phyloP scores from a whole-genome alignment of 2,113 vertebrate genomes.

The Noturus placidus region DNA sequence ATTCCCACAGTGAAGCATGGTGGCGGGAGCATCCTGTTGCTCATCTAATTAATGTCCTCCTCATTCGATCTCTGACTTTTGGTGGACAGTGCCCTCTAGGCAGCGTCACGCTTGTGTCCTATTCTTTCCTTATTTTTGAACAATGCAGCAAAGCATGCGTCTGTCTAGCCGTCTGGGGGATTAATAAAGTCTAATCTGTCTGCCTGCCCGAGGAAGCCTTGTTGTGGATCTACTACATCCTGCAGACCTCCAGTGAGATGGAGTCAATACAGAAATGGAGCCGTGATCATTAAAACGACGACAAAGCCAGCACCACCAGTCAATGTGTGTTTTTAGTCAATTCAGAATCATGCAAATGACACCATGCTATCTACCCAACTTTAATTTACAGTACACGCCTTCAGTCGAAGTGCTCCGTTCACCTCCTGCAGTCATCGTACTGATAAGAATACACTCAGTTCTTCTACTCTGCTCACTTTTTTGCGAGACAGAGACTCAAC shows the following conservation, averaged over 20 bases:
- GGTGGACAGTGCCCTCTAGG: background rate
- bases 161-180: background rate
- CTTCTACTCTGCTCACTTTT: background rate
- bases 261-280: background rate
- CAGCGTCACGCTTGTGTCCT: background rate
- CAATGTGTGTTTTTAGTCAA: too few relatives aligned
- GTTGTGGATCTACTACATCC: background rate
- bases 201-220: background rate
- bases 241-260: conserved; percentile 1
- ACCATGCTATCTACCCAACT: background rate
- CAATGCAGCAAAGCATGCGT: background rate
- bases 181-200: background rate
- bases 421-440: background rate
- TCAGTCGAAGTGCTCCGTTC: background rate
- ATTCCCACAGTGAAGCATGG: background rate
- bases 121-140: background rate
- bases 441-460: too few relatives aligned
- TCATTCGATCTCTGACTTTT: background rate
- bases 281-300: background rate
- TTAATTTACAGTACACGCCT: background rate
- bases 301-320: background rate
- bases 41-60: background rate
- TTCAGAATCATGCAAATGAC: too few relatives aligned
- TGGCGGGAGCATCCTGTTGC: background rate
- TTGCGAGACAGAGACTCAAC: conserved; percentile 3